Conservation (phyloP, 2,888 invertebrate species). For the Clivina fossor region DNA sequence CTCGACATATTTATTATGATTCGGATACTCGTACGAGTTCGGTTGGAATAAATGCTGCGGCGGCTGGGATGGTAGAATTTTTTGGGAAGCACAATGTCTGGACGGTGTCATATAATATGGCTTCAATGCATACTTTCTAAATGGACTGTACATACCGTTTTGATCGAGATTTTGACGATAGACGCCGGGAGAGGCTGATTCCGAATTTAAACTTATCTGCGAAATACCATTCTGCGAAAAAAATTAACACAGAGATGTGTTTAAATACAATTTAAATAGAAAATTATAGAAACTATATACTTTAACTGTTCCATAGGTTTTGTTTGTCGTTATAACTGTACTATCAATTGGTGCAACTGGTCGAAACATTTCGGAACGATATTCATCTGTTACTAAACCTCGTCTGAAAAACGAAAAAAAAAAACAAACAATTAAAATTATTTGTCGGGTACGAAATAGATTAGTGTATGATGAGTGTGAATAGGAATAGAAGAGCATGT, state of each 20-base stretch:
- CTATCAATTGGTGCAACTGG: conserved; percentile 51
- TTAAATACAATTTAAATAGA: not conserved
- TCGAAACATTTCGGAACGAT: conserved; percentile 61
- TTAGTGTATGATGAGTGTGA: too few species aligned
- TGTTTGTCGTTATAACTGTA: conserved; percentile 59
- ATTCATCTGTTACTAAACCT: conserved; percentile 71
- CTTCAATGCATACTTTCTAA: conserved; percentile 49
- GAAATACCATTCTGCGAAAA: conserved; percentile 48
- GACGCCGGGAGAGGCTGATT: conserved; percentile 47
- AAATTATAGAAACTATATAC: conserved; percentile 43
- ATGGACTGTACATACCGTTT: conserved; percentile 53
- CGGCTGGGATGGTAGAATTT: conserved; percentile 47
- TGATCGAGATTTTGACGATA: conserved; percentile 53
- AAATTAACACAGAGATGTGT: too few species aligned
- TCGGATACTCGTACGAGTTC: conserved; percentile 22
- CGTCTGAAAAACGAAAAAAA: conserved; percentile 57
- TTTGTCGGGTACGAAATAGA: too few species aligned
- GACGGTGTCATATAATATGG: conserved; percentile 50
- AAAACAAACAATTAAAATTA: too few species aligned
- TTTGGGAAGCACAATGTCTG: conserved; percentile 50
- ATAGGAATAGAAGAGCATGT: too few species aligned
- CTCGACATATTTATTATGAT: conserved; percentile 25
- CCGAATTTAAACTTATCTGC: conserved; percentile 44
- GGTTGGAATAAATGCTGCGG: conserved; percentile 14
- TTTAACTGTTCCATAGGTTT: conserved; percentile 58